Conservation (phyloP, 1,140 invertebrate species). For the Ceratosolen solmsi region DNA sequence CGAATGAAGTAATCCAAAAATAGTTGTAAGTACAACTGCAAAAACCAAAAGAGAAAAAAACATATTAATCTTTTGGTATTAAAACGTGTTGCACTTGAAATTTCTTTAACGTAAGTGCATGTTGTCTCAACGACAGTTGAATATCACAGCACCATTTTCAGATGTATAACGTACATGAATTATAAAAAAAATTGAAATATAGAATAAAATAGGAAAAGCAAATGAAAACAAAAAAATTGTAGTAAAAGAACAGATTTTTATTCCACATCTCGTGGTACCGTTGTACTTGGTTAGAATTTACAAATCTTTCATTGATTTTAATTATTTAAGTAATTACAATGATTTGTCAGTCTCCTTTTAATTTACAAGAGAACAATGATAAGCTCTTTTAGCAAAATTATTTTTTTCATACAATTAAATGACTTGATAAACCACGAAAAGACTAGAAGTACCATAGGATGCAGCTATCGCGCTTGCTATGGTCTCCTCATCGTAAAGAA, state of each 20-base stretch:
- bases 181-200: neutral
- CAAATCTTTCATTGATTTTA: constrained; percentile 42
- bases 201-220: constrained; percentile 1
- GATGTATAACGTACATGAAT: constrained; percentile 7
- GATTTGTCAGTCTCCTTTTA: constrained; percentile 38
- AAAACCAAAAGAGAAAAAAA: constrained; percentile 55
- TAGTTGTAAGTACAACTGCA: constrained; percentile 52
- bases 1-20: constrained; percentile 58
- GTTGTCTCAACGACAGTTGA: constrained; percentile 36
- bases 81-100: constrained; percentile 26
- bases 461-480: constrained; percentile 29
- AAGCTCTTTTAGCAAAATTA: constrained; percentile 27
- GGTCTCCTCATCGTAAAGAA: constrained; percentile 33
- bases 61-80: constrained; percentile 55
- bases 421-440: constrained; percentile 47
- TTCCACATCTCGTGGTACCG: constrained; percentile 38
- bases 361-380: constrained; percentile 35
- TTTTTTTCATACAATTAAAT: constrained; percentile 41
- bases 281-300: constrained; percentile 46
- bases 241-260: constrained; percentile 49
- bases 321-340: constrained; percentile 35
- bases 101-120: constrained; percentile 40
- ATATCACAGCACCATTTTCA: constrained; percentile 32
- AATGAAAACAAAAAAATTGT: constrained; percentile 10
- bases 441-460: constrained; percentile 55